Evolutionary conservation across 2,888 invertebrate species (phyloP), one percentile per base, ranked within the genome.

Genomic region (Buathra laborator): DNA sequence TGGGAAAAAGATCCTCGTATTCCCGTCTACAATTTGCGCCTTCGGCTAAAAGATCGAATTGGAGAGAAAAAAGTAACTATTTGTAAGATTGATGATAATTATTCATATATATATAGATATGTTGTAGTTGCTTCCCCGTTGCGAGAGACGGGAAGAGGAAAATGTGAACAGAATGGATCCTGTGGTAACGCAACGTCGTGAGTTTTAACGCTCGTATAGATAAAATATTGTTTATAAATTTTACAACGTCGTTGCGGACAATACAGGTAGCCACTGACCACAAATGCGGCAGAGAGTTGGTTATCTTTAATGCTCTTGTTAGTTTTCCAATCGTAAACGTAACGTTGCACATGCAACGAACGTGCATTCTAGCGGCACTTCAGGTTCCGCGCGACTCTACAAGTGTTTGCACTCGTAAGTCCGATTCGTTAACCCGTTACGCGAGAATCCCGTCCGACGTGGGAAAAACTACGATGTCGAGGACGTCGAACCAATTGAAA

Each of bases 291-390:
- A 29, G 32, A 51, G 29, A 24, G 1, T 43, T 70, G 2, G 1
- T 43, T 70, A 32, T 19, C 59, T 67, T 44, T 67, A 10, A 43
- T 66, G 62, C n/a, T 75, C 72, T 78, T 43, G 43, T 78, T 68
- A 46, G 67, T 83, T 83, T 83, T 72, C 66, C 46, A 72, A 83
- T 83, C 59, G 78, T 78, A 46, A 66, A 67, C 51, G 24, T 76
- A 51, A 70, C 14, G 51, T 48, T 29, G 62, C 59, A 32, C 24
- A 29, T 32, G 37, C 66, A 37, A 24, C 53, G 37, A 53, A 19
- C 51, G 53, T 53, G 51, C 43, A 10, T 43, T 37, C 37, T 24
- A 24, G 53, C 14, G 1, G 10, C 5, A 16, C 24, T 75, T 14
- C 32, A 19, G 29, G 1, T 75, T 46, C 1, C 46, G 19, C 37